Percentiles rank a stretch among this genome's conserved stretches.
Conservation (phyloP, 2,113 vertebrate genomes). For the Vidua chalybeata region DNA sequence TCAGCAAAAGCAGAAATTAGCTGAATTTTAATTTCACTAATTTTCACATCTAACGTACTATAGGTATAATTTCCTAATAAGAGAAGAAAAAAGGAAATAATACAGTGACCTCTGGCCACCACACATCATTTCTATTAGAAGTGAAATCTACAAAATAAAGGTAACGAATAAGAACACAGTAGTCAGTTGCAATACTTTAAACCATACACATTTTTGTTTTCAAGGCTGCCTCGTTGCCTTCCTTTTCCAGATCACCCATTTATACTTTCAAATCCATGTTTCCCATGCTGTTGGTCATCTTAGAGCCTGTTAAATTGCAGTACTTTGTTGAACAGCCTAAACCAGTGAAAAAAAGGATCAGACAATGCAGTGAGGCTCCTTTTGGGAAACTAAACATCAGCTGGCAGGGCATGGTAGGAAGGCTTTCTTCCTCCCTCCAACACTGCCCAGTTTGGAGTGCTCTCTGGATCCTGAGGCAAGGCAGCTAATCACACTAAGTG, state of each 20-base stretch:
- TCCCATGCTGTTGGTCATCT: neutral
- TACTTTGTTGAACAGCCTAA: neutral
- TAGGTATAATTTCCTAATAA: neutral
- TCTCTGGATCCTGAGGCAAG: neutral
- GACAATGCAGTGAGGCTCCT: neutral
- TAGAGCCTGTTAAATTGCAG: neutral
- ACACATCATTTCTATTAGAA: neutral
- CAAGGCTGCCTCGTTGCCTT: neutral
- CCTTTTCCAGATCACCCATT: neutral
- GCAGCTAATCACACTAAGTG: neutral
- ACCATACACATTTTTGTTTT: neutral
- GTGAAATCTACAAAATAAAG: neutral
- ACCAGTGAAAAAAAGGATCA: neutral
- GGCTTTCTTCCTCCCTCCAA: neutral
- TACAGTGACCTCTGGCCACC: neutral
- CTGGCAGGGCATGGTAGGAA: neutral
- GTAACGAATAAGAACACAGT: rapidly evolving
- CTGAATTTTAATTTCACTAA: neutral
- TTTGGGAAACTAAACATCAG: neutral
- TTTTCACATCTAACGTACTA: neutral
- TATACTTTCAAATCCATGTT: neutral
- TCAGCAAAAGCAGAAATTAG: neutral
- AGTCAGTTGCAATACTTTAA: neutral
- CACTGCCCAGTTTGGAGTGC: neutral
- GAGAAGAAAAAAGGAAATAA: neutral